Conservation (phyloP, 2,797 vertebrate species). For the Oreochromis mossambicus region DNA sequence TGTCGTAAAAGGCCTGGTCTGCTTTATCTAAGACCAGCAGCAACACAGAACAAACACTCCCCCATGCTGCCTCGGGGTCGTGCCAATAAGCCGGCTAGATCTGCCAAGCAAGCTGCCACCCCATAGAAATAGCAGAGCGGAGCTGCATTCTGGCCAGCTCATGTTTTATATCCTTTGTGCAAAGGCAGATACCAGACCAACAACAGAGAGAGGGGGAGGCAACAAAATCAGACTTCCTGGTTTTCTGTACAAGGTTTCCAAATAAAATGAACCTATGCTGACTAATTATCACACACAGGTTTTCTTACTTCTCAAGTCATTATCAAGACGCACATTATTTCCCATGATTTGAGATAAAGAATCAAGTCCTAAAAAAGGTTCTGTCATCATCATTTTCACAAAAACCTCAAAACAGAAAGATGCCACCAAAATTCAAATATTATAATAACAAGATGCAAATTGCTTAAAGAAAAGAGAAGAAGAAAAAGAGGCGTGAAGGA, state of each 20-base stretch:
- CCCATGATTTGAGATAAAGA: neutral
- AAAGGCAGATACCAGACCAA: conserved; percentile 38
- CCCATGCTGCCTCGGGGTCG: conserved; percentile 63
- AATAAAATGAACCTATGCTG: neutral
- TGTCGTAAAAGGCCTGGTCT: conserved; percentile 63
- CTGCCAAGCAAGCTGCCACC: conserved; percentile 71
- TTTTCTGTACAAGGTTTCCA: conserved; percentile 2
- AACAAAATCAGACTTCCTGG: conserved; percentile 17
- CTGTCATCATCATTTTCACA: rapidly evolving
- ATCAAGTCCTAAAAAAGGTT: neutral
- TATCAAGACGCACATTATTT: neutral
- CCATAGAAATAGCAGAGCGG: conserved; percentile 59
- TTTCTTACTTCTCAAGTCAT: neutral
- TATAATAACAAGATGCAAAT: neutral
- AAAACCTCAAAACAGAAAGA: neutral
- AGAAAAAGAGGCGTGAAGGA: neutral
- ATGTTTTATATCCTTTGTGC: conserved; percentile 54
- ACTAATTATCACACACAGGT: neutral
- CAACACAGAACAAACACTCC: conserved; percentile 73
- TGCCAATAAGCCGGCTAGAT: conserved; percentile 71
- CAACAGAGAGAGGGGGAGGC: conserved; percentile 12
- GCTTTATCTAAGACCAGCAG: conserved; percentile 79
- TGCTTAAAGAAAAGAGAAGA: neutral
- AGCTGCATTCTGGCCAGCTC: conserved; percentile 45
- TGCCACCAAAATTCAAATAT: neutral